Evolutionary conservation across 2,888 invertebrate genomes (phyloP).

Genomic region (Neria commutata): DNA sequence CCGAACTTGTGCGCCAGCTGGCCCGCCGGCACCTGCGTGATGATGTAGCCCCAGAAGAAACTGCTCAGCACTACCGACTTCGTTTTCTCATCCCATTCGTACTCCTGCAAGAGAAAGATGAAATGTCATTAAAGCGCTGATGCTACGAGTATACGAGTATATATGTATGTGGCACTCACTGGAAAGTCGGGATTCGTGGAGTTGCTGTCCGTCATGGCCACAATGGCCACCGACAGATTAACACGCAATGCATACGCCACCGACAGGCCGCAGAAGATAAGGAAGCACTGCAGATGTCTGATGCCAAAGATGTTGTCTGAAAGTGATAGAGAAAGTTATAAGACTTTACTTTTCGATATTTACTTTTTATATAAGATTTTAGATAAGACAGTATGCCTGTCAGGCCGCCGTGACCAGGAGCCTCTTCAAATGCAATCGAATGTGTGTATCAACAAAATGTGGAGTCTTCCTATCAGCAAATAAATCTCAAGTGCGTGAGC

Average conservation of each 20-base stretch:
- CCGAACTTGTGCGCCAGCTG: conserved; percentile 75
- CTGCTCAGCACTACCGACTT: conserved; percentile 69
- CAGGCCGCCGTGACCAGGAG: too few relatives aligned
- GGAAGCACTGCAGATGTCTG: conserved; percentile 69
- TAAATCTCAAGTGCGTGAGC: too few relatives aligned
- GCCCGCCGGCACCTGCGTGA: conserved; percentile 71
- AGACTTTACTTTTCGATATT: too few relatives aligned
- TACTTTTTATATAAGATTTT: not conserved
- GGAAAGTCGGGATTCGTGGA: conserved; percentile 52
- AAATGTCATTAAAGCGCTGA: not conserved
- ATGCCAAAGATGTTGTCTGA: conserved; percentile 62
- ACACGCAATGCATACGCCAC: conserved; percentile 71
- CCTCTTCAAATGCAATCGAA: too few relatives aligned
- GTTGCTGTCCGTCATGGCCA: conserved; percentile 72
- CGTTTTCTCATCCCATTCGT: conserved; percentile 66
- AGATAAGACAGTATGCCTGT: too few relatives aligned
- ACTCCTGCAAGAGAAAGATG: conserved; percentile 64
- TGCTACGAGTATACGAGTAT: not conserved
- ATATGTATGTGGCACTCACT: conserved; percentile 38
- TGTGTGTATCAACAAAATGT: too few relatives aligned
- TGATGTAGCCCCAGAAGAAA: conserved; percentile 73
- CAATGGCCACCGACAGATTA: conserved; percentile 74
- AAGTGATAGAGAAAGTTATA: conserved; percentile 18
- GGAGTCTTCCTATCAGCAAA: too few relatives aligned
- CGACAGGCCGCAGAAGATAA: conserved; percentile 68